Evolutionary conservation across 1,140 invertebrate genomes (phyloP).

Genomic region (Tetramorium simillimum): DNA sequence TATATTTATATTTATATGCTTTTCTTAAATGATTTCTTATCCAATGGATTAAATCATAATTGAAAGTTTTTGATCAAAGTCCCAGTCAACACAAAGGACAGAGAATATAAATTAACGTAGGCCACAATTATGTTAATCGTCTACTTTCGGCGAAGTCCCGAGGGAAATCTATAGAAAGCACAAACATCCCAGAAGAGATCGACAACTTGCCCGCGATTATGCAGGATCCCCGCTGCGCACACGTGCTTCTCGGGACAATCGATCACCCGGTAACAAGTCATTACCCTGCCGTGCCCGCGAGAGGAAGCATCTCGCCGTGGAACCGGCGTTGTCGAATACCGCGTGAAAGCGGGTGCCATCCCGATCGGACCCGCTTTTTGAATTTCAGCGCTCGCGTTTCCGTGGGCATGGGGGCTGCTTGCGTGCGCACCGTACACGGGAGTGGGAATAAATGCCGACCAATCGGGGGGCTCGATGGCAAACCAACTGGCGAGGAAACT

Average conservation of each 20-base stretch:
- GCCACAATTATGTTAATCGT: neutral
- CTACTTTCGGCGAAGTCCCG: neutral
- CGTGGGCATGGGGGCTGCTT: slow-evolving; percentile 67
- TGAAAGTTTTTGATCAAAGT: neutral
- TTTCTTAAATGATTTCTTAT: neutral
- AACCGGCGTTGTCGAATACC: neutral
- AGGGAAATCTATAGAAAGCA: neutral
- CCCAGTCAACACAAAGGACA: neutral
- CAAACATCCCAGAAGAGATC: neutral
- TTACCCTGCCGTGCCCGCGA: neutral
- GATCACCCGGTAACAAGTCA: slow-evolving; percentile 43
- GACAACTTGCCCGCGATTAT: neutral
- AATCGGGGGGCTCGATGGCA: slow-evolving; percentile 54
- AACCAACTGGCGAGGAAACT: slow-evolving; percentile 50
- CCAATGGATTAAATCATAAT: neutral
- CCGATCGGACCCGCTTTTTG: slow-evolving; percentile 39
- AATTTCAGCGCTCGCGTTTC: slow-evolving; percentile 54
- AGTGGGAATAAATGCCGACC: slow-evolving; percentile 35
- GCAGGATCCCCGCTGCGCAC: neutral
- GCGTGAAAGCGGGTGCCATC: slow-evolving; percentile 42
- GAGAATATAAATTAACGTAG: neutral
- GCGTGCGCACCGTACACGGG: slow-evolving; percentile 22
- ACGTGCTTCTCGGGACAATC: slow-evolving; percentile 36
- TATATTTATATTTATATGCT: neutral
- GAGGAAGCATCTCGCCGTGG: slow-evolving; percentile 2